Evolutionary conservation across 2,888 invertebrate species (phyloP), one percentile per base, ranked within the genome.

Genomic region (Azorinus chamasolen): DNA sequence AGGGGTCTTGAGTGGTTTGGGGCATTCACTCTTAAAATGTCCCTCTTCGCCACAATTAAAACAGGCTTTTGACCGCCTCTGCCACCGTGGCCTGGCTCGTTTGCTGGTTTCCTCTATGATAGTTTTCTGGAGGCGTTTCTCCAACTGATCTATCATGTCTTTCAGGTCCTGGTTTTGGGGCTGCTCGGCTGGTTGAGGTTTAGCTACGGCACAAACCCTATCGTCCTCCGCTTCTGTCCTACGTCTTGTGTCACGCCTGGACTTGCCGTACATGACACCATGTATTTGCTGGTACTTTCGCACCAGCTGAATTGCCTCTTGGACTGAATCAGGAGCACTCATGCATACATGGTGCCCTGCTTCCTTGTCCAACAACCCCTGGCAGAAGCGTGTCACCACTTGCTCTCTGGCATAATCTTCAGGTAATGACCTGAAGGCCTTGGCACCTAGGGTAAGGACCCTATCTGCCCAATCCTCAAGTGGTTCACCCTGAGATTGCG

Each of bases 1-100:
- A 41, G 48, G 8, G 8, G 14, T 12, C 20, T 51, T 22, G 6
- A 12, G 22, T 32, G 3, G 18, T 20, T 46, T 51, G 18, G 74
- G 74, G 32, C 74, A 74, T 5, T 74, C 43, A 20, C 53, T 53
- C 3, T 6, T 2, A 8, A 63, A 50, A 27, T 74, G 68, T 0
- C 63, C 63, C 16, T 22, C 27, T 18, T 53, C 39, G 1, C 45
- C 27, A 37, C 73, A 73, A 1, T 4, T 2, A n/a, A 41, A 57
- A 41, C 73, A 73, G 2, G 6, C 14, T 12, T 18, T 4, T 37
- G 20, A 4, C 32, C 32, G 4, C 32, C 4, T 37, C 6, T 14
- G 3, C 41, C 8, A 14, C 14, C 18, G 1, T 24, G 10, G 18
- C 32, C 48, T 18, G 4, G 27, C 16, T 1, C 61, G 20, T 6